Evolutionary conservation across 2,797 vertebrate species (phyloP).

Genomic region (Labeo calbasu): DNA sequence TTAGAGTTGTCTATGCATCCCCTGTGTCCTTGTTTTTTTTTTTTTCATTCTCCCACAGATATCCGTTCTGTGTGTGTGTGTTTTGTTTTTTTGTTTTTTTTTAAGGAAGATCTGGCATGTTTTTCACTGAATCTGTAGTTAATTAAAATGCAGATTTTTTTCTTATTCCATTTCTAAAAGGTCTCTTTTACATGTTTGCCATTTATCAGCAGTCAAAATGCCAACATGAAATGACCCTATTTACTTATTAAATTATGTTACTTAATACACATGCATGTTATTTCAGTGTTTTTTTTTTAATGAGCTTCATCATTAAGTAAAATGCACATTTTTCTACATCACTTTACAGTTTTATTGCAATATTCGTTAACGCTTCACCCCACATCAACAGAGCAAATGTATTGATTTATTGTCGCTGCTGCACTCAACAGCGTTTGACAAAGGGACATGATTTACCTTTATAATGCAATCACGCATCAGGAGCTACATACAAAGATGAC

Average conservation of each 20-base stretch:
- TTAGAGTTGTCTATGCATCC: neutral
- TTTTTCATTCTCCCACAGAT: neutral
- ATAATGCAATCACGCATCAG: conserved; percentile 14
- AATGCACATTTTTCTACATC: neutral
- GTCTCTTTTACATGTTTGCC: neutral
- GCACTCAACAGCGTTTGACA: neutral
- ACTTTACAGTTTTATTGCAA: neutral
- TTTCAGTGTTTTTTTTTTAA: neutral
- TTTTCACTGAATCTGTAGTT: neutral
- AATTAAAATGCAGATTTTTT: neutral
- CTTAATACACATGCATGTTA: neutral
- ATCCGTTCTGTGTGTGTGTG: neutral
- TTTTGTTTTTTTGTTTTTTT: no score
- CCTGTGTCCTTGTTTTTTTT: neutral
- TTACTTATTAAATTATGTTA: neutral
- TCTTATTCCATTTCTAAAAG: neutral
- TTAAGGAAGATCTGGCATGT: neutral
- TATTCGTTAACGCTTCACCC: neutral
- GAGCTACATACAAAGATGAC: neutral
- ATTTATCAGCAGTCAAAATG: conserved; percentile 29
- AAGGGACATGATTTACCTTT: conserved; percentile 23
- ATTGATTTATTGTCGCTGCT: neutral
- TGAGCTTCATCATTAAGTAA: neutral
- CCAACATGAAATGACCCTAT: neutral
- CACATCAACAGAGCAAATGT: neutral